Evolutionary conservation across 2,797 vertebrate genomes (phyloP), one percentile per base, ranked within the genome.

Genomic region (Mormyrus proboscirostris): DNA sequence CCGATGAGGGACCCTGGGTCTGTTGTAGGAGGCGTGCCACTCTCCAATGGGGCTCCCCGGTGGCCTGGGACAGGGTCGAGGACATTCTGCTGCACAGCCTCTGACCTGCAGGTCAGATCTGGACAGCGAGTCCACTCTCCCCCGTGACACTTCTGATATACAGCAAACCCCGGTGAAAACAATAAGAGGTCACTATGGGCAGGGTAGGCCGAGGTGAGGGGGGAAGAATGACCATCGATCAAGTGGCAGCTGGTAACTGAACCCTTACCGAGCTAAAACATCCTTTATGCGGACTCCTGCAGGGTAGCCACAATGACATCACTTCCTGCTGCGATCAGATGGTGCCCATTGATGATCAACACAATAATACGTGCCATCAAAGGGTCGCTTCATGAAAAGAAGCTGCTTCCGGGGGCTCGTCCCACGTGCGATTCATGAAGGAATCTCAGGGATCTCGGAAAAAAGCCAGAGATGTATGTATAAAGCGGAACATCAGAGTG

Each of bases 291-390:
- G n/a, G 51, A 86, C 14, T 2, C 85, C 85, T 86, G 51, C 51
- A 19, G 85, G 22, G 85, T 14, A 55, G 44, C 22, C 22, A 55
- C 85, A 86, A 57, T 86, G 83, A 86, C 83, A 50, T 86, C 49
- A 86, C 51, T 57, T 86, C 85, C 51, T 29, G 51, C 51, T 57
- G 85, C 12, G 51, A 86, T 86, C 51, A 38, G 85, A 86, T 55
- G 29, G 51, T 29, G 25, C 49, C 50, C 51, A 19, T n/a, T 86
- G 22, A 86, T 38, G 51, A 55, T 8, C 84, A 55, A 38, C 51
- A 10, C 1, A 14, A 57, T 86, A 55, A 86, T 86, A 57, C 25
- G 2, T 0, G 2, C 50, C 50, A 55, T 86, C 85, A 86, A 57
- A 86, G 8, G 50, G 29, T 57, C 2, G 29, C 14, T 55, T 50